Conservation (phyloP, 2,113 vertebrate species). For the Sturnira hondurensis region DNA sequence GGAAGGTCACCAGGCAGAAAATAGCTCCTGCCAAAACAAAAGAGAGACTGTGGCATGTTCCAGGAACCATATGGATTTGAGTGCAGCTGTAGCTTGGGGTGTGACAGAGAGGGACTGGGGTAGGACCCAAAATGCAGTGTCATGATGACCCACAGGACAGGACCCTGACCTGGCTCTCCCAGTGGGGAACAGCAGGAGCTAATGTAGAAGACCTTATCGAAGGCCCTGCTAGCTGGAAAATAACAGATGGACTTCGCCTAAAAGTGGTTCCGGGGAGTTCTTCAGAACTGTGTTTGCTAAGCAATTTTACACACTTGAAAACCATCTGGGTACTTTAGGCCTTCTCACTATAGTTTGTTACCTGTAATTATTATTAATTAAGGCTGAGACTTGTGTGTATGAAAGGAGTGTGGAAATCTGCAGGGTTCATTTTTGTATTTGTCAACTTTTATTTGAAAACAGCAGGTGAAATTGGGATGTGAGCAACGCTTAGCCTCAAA, state of each 20-base stretch:
- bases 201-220: not conserved
- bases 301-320: conserved; percentile 71
- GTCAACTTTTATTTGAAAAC: conserved; percentile 85
- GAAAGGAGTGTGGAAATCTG: conserved; percentile 76
- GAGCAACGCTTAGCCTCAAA: conserved; percentile 82
- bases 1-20: not conserved
- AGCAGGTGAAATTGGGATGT: conserved; percentile 82
- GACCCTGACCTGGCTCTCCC: not conserved
- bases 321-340: conserved; percentile 63
- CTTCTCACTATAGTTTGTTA: conserved; percentile 71
- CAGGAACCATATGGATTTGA: not conserved
- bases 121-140: fast-evolving
- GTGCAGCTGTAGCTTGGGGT: not conserved
- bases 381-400: conserved; percentile 72
- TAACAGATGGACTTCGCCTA: conserved; percentile 35
- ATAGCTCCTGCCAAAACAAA: not conserved
- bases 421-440: conserved; percentile 81
- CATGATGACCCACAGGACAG: not conserved
- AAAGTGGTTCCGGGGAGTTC: not conserved
- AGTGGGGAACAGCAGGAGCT: not conserved
- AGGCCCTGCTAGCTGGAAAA: not conserved
- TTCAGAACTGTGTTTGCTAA: conserved; percentile 59
- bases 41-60: not conserved
- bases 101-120: not conserved
- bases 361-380: conserved; percentile 84